Conservation (phyloP, 2,113 vertebrate genomes). For the Laterallus jamaicensis region DNA sequence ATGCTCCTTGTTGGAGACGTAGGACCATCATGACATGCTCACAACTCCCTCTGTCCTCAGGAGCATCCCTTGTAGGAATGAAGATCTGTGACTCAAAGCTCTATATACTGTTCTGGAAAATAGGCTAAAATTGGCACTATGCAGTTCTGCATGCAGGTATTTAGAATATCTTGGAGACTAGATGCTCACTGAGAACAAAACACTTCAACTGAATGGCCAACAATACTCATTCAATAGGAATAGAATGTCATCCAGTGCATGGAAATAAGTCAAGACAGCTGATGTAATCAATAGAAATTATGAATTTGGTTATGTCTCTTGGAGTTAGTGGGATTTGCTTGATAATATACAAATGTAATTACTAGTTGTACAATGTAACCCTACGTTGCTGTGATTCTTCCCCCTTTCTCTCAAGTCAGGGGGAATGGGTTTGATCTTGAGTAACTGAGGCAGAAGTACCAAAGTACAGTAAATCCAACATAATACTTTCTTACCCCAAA, state of each 20-base stretch:
- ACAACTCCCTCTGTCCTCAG: neutral
- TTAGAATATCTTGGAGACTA: neutral
- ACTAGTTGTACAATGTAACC: neutral
- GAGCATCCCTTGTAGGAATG: neutral
- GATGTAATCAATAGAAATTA: neutral
- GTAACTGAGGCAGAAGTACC: neutral
- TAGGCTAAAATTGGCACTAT: neutral
- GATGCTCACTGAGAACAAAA: neutral
- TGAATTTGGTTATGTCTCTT: neutral
- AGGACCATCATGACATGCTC: neutral
- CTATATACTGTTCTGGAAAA: neutral
- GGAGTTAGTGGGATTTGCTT: neutral
- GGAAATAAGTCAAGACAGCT: neutral
- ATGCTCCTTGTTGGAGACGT: neutral
- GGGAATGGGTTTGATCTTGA: neutral
- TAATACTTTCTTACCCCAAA: constrained; percentile 41
- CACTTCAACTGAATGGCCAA: neutral
- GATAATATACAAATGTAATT: neutral
- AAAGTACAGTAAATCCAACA: constrained; percentile 53
- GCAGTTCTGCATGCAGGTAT: neutral
- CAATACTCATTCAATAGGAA: neutral
- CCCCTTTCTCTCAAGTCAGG: neutral
- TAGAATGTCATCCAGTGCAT: neutral
- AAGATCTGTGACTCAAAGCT: neutral
- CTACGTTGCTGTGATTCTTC: neutral